A percentile compares a stretch with the other conserved stretches of the same genome.
These are phyloP conservation scores for Myoxocephalus aenaeus DNA, from an alignment of 2,797 vertebrate genomes.

Conservation along the genomic window DNA sequence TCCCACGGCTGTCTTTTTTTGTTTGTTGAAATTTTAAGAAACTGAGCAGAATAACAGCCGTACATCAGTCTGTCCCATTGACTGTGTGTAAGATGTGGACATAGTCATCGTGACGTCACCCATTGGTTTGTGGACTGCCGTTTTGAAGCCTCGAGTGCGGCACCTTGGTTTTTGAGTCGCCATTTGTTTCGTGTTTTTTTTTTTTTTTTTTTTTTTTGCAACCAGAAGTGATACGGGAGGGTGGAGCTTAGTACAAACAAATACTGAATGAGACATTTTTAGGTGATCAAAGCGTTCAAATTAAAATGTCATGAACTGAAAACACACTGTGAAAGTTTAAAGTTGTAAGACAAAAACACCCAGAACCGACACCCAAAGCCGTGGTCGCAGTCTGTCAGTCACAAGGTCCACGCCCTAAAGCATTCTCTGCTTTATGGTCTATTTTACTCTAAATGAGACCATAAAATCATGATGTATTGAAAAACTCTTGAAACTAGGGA, in stretches of 20 bases:
- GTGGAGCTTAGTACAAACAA: neutral
- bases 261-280: neutral
- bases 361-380: neutral
- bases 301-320: neutral
- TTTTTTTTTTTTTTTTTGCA: no score
- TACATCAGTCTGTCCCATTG: neutral
- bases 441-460: neutral
- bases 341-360: neutral
- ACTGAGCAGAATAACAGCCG: neutral
- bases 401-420: neutral
- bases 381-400: neutral
- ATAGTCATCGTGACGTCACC: neutral
- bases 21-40: neutral
- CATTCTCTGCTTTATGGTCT: neutral
- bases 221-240: neutral
- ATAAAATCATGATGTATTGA: neutral
- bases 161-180: neutral
- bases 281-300: neutral
- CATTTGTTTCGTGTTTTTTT: neutral
- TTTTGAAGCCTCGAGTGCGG: neutral
- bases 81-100: neutral
- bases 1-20: conserved; percentile 1
- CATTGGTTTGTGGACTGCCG: neutral
- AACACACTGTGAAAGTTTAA: neutral
- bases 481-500: neutral